Base-by-base conservation (phyloP, 30 jellyfish, hydroid and myxozoan species). In the Cassiopea xamachana region DNA sequence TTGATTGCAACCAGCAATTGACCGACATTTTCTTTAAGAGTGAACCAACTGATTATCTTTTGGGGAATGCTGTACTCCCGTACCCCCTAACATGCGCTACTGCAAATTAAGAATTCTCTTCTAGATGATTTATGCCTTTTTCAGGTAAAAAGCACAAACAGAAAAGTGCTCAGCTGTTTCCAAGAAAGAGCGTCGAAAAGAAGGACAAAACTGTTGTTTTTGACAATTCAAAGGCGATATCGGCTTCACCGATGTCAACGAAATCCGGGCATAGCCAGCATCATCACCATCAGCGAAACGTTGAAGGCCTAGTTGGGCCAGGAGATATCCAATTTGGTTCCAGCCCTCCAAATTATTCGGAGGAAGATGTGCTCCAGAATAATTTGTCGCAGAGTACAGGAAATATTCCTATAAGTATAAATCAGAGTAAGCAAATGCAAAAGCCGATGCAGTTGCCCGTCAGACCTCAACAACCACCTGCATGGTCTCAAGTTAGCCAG, bases 301-400 rank as follows among this genome's bases (percentile, higher is more conserved):
- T 95, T 50, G 98, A 95, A 60, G 99, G 99, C n/a, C 81, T 91
- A 12, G 99, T 95, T 19, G 99, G 99, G 6, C 99, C 99, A 4
- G 99, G 98, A 13, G 99, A 95, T 71, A 81, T 87, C 59, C 90
- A 88, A 76, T 91, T 87, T 73, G 96, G 94, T 64, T 83, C 93
- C 18, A 86, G 94, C 77, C 93, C 95, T 3, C 98, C 98, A 19
- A 59, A 84, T 60, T 72, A 85, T 59, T 93, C 47, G 16, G 91
- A 48, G 18, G 94, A 89, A 6, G 85, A 75, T 46, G 64, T 80
- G 82, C 2, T 51, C 67, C 87, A 79, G 75, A 79, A 55, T 59
- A 80, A 81, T 59, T 82, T 79, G 81, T 77, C 89, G 45, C 90
- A 78, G 75, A 78, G 95, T 73, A 77, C 89, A 7, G 94, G 94